Conservation (phyloP, 2,113 vertebrate species). For the Mirza zaza region DNA sequence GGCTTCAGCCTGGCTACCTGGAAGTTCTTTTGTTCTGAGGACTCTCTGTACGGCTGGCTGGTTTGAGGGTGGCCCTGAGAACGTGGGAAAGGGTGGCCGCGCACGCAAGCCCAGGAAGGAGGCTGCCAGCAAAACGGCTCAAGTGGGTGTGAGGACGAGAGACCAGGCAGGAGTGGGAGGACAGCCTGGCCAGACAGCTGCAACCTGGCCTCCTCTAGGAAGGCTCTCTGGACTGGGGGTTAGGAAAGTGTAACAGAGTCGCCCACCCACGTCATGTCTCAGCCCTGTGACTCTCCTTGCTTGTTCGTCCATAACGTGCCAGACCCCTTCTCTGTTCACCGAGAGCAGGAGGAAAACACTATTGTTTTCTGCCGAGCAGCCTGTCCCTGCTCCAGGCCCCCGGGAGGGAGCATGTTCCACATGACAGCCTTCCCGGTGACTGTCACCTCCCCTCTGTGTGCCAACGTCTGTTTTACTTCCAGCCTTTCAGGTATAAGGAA, state of each 20-base stretch:
- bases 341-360: conserved; percentile 37
- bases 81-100: neutral
- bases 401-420: neutral
- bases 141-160: neutral
- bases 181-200: neutral
- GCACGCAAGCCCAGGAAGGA: conserved; percentile 40
- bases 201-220: conserved; percentile 27
- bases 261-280: neutral
- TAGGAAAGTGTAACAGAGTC: neutral
- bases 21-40: conserved; percentile 52
- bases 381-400: neutral
- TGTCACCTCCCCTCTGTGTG: fast-evolving
- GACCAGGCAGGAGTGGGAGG: neutral
- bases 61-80: conserved; percentile 48
- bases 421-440: neutral
- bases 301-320: neutral
- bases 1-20: conserved; percentile 65
- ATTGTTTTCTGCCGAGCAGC: neutral
- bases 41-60: conserved; percentile 51
- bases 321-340: neutral
- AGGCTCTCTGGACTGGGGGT: conserved; percentile 26
- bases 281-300: neutral
- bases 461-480: neutral
- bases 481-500: neutral
- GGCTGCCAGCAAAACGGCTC: neutral